Evolutionary conservation across 2,888 invertebrate species (phyloP), one percentile per base, ranked within the genome.

Genomic region (Philereme vetulata): DNA sequence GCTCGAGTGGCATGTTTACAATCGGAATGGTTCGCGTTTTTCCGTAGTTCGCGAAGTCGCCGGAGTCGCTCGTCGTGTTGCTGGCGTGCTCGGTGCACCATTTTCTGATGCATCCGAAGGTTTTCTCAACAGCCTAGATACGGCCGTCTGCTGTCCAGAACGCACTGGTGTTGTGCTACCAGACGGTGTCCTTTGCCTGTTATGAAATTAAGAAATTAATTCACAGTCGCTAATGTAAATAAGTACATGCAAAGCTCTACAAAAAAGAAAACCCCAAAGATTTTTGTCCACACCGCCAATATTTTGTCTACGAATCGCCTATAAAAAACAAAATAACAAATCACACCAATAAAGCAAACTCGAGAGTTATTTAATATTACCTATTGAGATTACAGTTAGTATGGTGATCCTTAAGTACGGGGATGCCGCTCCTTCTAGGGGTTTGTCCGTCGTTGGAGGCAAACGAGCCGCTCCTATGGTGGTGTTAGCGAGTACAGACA

Each of bases 121-220:
- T 76, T 94, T 95, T 53, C 95, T 89, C 65, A 95, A 81, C 64
- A 96, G 82, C 72, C 94, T 93, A 49, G 95, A 93, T 35, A 94
- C 93, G 10, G 94, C 94, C 21, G 94, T 94, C 79, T 90, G 91
- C 73, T 93, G 93, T 43, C 94, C 94, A 36, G 95, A 88, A 21
- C 95, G 93, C 62, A 95, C 93, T 47, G 96, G 95, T 8, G 95
- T 95, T 66, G 95, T 95, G 64, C 96, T 95, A 60, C 96, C 96
- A 56, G 96, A 96, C 55, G 96, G 95, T 69, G 96, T 96, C 81
- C 95, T 93, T 84, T 95, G 95, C 89, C 96, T 96, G 84, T 66
- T 57, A 62, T 68, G 65, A 64, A 56, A 69, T 21, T 32, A 43
- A 46, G 43, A 40, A 4, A 56, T 72, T 68, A 77, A 61, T 51